These are phyloP conservation scores for Acromyrmex echinatior DNA, from an alignment of 1,140 invertebrate species.

Conservation along the genomic window DNA sequence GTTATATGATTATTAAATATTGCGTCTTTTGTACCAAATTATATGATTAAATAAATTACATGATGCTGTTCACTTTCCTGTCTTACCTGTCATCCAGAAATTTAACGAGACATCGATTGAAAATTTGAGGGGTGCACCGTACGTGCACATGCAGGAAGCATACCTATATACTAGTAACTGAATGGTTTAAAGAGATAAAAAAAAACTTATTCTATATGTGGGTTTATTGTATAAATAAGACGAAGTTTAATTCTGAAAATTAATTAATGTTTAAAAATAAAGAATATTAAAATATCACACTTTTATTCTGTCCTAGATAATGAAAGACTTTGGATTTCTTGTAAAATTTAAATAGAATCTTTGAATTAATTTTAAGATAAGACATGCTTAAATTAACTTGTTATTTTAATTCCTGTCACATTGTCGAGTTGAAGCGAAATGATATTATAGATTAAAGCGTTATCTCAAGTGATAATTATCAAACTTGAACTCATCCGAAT, in stretches of 20 bases:
- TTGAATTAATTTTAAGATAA: neutral
- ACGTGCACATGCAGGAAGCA: constrained; percentile 10
- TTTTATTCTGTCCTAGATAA: neutral
- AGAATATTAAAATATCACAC: neutral
- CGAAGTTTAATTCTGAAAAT: neutral
- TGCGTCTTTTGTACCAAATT: constrained; percentile 33
- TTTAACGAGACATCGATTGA: neutral
- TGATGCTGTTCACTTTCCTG: neutral
- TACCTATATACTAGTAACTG: neutral
- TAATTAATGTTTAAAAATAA: neutral
- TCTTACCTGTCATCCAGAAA: constrained; percentile 37
- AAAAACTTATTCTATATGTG: neutral
- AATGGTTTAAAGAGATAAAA: constrained; percentile 1
- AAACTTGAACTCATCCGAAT: neutral
- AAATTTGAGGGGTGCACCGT: constrained; percentile 45
- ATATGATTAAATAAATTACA: neutral
- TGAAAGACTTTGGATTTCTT: neutral
- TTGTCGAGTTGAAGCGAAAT: neutral
- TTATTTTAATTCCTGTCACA: neutral
- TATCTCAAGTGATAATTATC: neutral
- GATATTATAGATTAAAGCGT: neutral
- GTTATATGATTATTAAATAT: neutral
- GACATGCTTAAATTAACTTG: neutral
- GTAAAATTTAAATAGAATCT: neutral
- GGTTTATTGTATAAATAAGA: neutral